Evolutionary conservation across 2,888 invertebrate genomes (phyloP).

Genomic region (Axea sp.): DNA sequence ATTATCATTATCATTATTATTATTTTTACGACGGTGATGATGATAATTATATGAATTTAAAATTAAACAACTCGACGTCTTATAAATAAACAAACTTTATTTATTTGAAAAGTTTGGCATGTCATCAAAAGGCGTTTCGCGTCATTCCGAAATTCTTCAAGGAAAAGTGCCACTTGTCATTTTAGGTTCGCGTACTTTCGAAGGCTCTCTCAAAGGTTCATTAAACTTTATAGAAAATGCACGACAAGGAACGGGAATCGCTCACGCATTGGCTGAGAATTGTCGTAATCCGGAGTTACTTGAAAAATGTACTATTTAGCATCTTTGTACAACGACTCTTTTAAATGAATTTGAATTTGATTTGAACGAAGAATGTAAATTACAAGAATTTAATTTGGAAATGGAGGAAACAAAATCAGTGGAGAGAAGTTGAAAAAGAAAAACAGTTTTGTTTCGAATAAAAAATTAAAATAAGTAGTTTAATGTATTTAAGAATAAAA

Average conservation of each 20-base stretch:
- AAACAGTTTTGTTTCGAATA: no score
- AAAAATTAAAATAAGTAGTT: no score
- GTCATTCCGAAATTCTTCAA: constrained; percentile 13
- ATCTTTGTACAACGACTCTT: no score
- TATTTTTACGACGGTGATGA: no score
- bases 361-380: no score
- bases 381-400: no score
- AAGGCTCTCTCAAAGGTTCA: constrained; percentile 46
- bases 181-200: constrained; percentile 24
- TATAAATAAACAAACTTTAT: constrained; percentile 30
- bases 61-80: neutral
- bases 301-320: constrained; percentile 69
- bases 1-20: no score
- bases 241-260: constrained; percentile 68
- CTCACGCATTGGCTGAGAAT: constrained; percentile 74
- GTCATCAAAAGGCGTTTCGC: constrained; percentile 30
- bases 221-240: constrained; percentile 66
- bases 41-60: no score
- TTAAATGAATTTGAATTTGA: no score
- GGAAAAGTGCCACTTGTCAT: constrained; percentile 6
- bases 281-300: constrained; percentile 71
- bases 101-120: constrained; percentile 42
- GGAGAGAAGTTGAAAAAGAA: no score
- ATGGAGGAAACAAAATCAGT: no score
- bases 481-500: no score